These are phyloP conservation scores for Onchidella celtica DNA, from an alignment of 2,888 invertebrate genomes.

Conservation along the genomic window DNA sequence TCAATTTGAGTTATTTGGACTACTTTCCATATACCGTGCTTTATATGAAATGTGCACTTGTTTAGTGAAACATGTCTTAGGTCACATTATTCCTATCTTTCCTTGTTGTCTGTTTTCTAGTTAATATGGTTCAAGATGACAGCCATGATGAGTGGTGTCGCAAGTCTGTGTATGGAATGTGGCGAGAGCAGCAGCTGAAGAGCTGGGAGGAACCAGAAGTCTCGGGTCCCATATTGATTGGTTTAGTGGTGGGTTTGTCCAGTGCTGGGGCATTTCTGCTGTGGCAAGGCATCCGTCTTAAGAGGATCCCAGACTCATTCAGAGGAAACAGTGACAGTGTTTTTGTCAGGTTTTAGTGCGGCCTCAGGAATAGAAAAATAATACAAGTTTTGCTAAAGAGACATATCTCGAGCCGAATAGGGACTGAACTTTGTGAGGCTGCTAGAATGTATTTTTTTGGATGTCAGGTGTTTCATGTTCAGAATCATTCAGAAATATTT, in stretches of 20 bases:
- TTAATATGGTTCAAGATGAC: slow-evolving; percentile 27
- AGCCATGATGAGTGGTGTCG: slow-evolving; percentile 46
- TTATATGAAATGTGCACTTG: too few species aligned
- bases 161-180: slow-evolving; percentile 50
- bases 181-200: slow-evolving; percentile 52
- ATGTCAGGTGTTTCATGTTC: too few species aligned
- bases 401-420: too few species aligned
- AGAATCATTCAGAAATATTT: too few species aligned
- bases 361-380: too few species aligned
- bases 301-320: slow-evolving; percentile 43
- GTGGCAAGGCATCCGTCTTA: slow-evolving; percentile 53
- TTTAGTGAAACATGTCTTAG: too few species aligned
- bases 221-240: slow-evolving; percentile 54
- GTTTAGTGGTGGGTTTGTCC: slow-evolving; percentile 51
- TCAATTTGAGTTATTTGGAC: too few species aligned
- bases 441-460: too few species aligned
- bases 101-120: not conserved
- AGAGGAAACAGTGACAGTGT: slow-evolving; percentile 49
- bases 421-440: too few species aligned
- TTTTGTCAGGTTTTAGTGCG: slow-evolving; percentile 42
- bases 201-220: slow-evolving; percentile 49
- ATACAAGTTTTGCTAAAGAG: too few species aligned
- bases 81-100: too few species aligned
- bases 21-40: too few species aligned
- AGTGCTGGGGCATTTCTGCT: slow-evolving; percentile 48